Evolutionary conservation across 2,113 vertebrate genomes (phyloP).

Genomic region (Egretta garzetta): DNA sequence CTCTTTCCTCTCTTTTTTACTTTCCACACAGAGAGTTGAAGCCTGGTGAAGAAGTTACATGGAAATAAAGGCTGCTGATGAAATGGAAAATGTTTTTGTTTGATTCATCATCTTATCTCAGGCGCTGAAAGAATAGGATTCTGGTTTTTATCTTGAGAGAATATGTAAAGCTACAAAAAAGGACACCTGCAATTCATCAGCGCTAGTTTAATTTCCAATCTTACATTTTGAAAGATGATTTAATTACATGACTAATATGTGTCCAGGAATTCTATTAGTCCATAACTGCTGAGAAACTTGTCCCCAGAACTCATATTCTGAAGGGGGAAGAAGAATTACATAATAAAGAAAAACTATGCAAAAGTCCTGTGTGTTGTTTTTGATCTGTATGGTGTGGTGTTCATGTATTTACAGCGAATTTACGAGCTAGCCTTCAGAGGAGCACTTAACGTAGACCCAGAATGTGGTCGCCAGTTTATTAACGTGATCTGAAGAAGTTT

Average conservation of each 20-base stretch:
- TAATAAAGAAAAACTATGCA: conserved; percentile 59
- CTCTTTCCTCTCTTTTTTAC: neutral
- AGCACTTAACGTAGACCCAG: fast-evolving
- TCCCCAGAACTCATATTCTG: neutral
- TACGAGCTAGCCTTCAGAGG: neutral
- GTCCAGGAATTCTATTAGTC: neutral
- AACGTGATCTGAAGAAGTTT: too few species aligned
- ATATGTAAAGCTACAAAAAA: neutral
- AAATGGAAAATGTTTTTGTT: neutral
- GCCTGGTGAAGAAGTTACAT: conserved; percentile 88
- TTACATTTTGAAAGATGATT: neutral
- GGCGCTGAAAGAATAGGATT: conserved; percentile 7
- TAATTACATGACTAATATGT: neutral
- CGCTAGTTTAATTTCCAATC: neutral
- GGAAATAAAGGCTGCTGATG: conserved; percentile 80
- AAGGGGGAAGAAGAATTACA: neutral
- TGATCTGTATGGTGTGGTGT: neutral
- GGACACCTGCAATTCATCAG: neutral
- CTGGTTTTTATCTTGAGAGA: neutral
- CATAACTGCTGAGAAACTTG: neutral
- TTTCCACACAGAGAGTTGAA: conserved; percentile 84
- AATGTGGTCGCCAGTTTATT: fast-evolving
- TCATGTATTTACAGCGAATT: fast-evolving
- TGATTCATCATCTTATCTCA: neutral
- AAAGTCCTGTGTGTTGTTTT: neutral